phyloP scores from a whole-genome alignment of 2,113 vertebrate species.

The Bos javanicus region DNA sequence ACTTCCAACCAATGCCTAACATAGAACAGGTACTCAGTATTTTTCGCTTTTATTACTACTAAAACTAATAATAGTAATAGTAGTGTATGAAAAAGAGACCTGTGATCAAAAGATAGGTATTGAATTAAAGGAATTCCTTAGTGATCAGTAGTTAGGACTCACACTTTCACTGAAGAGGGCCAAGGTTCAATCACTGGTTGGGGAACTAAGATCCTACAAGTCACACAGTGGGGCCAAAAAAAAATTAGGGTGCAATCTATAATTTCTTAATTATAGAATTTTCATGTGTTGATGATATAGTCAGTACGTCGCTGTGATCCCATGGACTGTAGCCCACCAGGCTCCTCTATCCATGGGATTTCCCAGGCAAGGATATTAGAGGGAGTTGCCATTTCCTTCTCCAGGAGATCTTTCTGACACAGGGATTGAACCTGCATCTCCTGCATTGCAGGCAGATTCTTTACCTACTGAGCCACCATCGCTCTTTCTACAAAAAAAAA shows the following conservation, averaged over 20 bases:
- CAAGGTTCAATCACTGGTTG: background rate
- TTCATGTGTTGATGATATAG: background rate
- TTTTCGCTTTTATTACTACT: background rate
- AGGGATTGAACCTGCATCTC: background rate
- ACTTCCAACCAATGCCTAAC: background rate
- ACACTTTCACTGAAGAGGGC: background rate
- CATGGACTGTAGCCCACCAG: background rate
- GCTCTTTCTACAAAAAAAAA: background rate
- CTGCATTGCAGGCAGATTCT: background rate
- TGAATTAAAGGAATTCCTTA: background rate
- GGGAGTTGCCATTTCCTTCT: background rate
- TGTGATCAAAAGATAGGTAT: background rate
- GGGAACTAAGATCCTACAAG: background rate
- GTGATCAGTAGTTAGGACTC: background rate
- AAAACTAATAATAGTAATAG: background rate
- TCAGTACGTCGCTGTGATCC: background rate
- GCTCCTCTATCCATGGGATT: background rate
- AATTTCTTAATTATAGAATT: background rate
- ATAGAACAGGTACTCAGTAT: background rate
- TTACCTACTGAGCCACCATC: background rate
- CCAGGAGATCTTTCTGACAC: background rate
- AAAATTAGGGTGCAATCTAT: background rate
- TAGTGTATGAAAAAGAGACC: background rate
- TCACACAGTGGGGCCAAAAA: background rate
- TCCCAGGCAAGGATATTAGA: background rate